phyloP scores from a whole-genome alignment of 2,888 invertebrate genomes.

The Lysandra coridon region DNA sequence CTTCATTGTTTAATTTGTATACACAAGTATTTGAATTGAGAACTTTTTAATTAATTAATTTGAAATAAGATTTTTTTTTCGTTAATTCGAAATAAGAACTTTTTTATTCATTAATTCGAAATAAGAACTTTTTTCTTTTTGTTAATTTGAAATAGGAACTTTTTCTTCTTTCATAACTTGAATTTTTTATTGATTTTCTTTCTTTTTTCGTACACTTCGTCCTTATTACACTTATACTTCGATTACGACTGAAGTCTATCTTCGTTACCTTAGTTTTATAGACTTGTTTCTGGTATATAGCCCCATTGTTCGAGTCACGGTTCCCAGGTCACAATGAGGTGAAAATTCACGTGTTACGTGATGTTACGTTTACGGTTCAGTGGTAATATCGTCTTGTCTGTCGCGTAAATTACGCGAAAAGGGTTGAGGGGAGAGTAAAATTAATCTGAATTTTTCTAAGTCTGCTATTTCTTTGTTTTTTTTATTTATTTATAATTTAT shows the following conservation, averaged over 20 bases:
- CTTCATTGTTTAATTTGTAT: not conserved
- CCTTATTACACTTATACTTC: not conserved
- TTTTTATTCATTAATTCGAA: not conserved
- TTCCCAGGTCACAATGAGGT: slow-evolving; percentile 70
- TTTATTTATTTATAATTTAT: too few relatives aligned
- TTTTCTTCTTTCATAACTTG: not conserved
- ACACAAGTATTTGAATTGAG: not conserved
- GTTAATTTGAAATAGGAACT: slow-evolving; percentile 44
- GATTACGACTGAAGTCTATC: not conserved
- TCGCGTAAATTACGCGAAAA: slow-evolving; percentile 10
- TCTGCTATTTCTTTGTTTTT: too few relatives aligned
- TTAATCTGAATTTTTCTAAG: not conserved
- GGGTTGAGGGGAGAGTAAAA: not conserved
- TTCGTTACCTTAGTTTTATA: slow-evolving; percentile 62
- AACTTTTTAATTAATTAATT: not conserved
- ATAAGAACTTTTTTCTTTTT: not conserved
- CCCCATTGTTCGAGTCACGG: slow-evolving; percentile 77
- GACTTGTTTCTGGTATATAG: slow-evolving; percentile 76
- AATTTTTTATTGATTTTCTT: slow-evolving; percentile 47
- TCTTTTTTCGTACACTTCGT: not conserved
- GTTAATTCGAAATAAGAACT: not conserved
- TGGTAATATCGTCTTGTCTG: slow-evolving; percentile 48
- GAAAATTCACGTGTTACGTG: slow-evolving; percentile 73
- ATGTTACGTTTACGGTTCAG: slow-evolving; percentile 60
- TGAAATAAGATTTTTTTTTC: not conserved